Base-by-base conservation (phyloP, 2,113 vertebrate species). In the Vulpes vulpes region DNA sequence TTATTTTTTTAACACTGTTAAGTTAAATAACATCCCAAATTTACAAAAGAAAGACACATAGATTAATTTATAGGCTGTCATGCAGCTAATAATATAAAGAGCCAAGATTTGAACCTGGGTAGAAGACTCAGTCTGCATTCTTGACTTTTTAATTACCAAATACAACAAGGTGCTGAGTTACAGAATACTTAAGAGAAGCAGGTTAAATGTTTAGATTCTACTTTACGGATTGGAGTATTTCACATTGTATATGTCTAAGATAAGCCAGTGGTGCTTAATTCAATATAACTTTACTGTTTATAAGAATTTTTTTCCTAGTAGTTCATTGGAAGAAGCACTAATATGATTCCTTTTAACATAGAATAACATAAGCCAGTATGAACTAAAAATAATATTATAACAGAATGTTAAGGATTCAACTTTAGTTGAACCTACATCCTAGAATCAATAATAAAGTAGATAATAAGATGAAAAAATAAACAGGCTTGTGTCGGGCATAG, bases 251-350 rank as follows among this genome's bases (percentile, higher is more conserved):
- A 2, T 87, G 12, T 91, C 19, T 64, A 43, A n/a, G n/a, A 11
- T 32, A 79, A 32, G 64, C 22, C n/a, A 60, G 8, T 30, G 55
- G 65, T 32, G 27, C 16, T 74, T 85, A 93, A 81, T 96, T 67
- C 23, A 88, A 23, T 69, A 10, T 59, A 62, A 73, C 14, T 92
- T 53, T 94, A 81, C 60, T 89, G 19, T 80, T n/a, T 74, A 5
- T 84, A 49, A 91, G 57, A 15, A 57, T 81, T 89, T 89, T 82
- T 95, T 57, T 17, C 38, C 60, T 84, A 90, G 67, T 83, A 49
- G 9, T 79, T 81, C 38, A 49, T 65, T 86, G 27, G n/a, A 87
- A 80, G 59, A 57, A 94, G 12, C 16, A 65, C n/a, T 79, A 67
- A 82, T 89, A 11, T 53, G 4, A 69, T 93, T 91, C 14, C 38